A percentile compares a stretch with the other conserved stretches of the same genome.
Conservation (phyloP, 2,888 invertebrate genomes). For the Himalopsyche anomala region DNA sequence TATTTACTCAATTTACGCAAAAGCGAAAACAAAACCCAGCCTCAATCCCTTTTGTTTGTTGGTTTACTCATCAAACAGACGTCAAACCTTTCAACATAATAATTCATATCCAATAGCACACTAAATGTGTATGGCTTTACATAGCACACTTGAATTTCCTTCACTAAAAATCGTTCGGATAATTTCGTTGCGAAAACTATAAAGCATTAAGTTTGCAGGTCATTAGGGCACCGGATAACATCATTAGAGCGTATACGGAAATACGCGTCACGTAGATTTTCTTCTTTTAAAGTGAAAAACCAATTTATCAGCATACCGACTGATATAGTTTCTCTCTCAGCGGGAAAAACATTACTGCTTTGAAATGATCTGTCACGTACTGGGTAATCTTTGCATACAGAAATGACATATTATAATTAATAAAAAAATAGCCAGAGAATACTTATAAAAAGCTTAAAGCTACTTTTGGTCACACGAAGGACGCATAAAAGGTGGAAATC, state of each 20-base stretch:
- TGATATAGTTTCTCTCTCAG: neutral
- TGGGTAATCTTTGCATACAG: neutral
- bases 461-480: too few relatives aligned
- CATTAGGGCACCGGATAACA: conserved; percentile 22
- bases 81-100: neutral
- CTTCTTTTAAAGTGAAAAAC: conserved; percentile 37
- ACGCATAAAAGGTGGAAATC: too few relatives aligned
- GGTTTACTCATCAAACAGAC: neutral
- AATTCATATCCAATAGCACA: neutral
- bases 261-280: neutral
- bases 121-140: neutral
- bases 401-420: neutral
- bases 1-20: neutral
- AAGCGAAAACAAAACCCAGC: neutral
- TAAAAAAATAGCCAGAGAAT: too few relatives aligned
- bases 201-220: neutral
- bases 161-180: neutral
- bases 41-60: neutral
- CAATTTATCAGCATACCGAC: conserved; percentile 16
- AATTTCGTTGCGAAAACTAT: neutral
- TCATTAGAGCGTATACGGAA: neutral
- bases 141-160: neutral
- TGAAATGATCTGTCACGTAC: conserved; percentile 23
- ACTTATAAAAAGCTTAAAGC: too few relatives aligned
- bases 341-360: conserved; percentile 11